phyloP scores from a whole-genome alignment of 2,113 vertebrate species.

The Lepus europaeus region DNA sequence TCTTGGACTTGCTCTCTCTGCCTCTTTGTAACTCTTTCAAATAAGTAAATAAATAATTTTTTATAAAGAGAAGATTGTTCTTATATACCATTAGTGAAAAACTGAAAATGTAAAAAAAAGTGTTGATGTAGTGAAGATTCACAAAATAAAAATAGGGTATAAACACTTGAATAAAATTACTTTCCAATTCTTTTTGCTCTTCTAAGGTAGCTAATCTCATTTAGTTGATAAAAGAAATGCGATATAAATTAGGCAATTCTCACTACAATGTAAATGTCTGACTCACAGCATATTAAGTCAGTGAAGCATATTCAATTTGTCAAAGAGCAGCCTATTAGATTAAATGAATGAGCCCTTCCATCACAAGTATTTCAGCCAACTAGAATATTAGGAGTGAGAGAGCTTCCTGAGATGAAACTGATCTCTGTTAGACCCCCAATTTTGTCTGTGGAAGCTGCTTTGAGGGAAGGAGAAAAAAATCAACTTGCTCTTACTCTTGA shows the following conservation, averaged over 20 bases:
- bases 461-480: background rate
- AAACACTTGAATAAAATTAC: background rate
- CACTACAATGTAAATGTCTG: background rate
- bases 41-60: too few relatives aligned
- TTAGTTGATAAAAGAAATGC: background rate
- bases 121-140: background rate
- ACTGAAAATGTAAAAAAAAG: too few relatives aligned
- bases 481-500: background rate
- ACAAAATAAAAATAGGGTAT: background rate
- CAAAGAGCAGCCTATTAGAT: background rate
- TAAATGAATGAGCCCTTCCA: background rate
- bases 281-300: background rate
- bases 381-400: background rate
- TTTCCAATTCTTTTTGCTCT: background rate
- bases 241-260: conserved; percentile 19
- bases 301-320: background rate
- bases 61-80: too few relatives aligned
- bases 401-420: background rate
- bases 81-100: too few relatives aligned
- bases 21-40: too few relatives aligned
- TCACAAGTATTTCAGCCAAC: background rate
- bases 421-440: conserved; percentile 1
- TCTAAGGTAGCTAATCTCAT: background rate
- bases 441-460: conserved; percentile 33
- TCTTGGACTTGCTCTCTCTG: too few relatives aligned